Percentiles rank a stretch among this genome's conserved stretches.
phyloP scores from a whole-genome alignment of 2,888 invertebrate genomes.

The Anthoptus insignis region DNA sequence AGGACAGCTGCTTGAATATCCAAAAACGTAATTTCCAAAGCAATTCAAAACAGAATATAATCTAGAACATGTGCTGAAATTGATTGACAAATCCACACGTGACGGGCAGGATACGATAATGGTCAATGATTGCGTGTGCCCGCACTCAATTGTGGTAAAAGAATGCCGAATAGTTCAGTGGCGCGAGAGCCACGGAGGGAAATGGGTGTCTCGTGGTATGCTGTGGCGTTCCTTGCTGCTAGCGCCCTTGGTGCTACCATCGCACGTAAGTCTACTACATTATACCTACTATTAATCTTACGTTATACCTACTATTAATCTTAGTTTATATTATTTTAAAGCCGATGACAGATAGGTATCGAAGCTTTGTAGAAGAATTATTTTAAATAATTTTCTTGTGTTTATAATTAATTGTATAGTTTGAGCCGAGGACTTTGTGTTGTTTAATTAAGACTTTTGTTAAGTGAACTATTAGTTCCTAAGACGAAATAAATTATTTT shows the following conservation, averaged over 20 bases:
- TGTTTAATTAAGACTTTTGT: no score
- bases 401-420: no score
- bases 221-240: conserved; percentile 70
- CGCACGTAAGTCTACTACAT: conserved; percentile 69
- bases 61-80: not conserved
- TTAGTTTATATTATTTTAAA: no score
- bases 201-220: conserved; percentile 79
- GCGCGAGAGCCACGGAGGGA: conserved; percentile 68
- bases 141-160: conserved; percentile 68
- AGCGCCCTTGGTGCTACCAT: conserved; percentile 79
- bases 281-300: not conserved
- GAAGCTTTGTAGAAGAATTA: no score
- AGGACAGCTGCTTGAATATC: no score
- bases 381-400: no score
- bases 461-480: no score
- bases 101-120: conserved; percentile 52
- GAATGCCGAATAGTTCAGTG: conserved; percentile 73
- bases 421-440: no score
- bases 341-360: no score
- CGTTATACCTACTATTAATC: not conserved
- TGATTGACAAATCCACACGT: conserved; percentile 32
- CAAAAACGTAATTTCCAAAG: conserved; percentile 49
- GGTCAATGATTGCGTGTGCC: conserved; percentile 41
- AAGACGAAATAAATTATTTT: no score
- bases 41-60: no score